Percentiles rank a stretch among this genome's conserved stretches.
Evolutionary conservation across 2,113 vertebrate species (phyloP).

Genomic region (Lipophrys pholis): DNA sequence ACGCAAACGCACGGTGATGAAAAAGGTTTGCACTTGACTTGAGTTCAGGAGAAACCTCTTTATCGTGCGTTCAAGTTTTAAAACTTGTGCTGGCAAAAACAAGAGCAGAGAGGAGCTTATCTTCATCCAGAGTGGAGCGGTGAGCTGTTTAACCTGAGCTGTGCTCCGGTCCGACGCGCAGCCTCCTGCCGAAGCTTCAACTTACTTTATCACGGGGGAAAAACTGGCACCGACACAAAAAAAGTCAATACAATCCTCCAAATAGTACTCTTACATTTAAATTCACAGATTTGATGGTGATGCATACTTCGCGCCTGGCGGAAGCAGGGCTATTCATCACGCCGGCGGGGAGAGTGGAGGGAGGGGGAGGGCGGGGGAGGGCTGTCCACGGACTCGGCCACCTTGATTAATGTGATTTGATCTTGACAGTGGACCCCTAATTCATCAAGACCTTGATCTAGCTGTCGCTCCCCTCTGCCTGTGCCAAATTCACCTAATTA

Average conservation of each 20-base stretch:
- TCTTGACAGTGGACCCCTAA: constrained; percentile 86
- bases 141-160: no score
- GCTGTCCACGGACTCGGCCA: constrained; percentile 81
- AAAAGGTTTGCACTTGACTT: no score
- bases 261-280: constrained; percentile 81
- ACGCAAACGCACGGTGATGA: no score
- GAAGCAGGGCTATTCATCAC: constrained; percentile 84
- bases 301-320: constrained; percentile 78
- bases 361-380: constrained; percentile 28
- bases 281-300: constrained; percentile 84
- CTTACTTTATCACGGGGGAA: constrained; percentile 68
- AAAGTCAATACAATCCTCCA: constrained; percentile 79
- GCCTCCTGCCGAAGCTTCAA: constrained; percentile 1
- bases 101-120: no score
- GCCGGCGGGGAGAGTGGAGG: constrained; percentile 45
- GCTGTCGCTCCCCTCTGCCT: constrained; percentile 83
- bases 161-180: no score
- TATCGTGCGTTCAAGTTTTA: no score
- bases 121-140: no score
- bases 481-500: constrained; percentile 92
- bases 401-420: constrained; percentile 90
- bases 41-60: no score
- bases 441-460: constrained; percentile 89
- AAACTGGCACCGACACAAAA: constrained; percentile 46
- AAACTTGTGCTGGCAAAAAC: no score